Percentiles rank a stretch among this genome's conserved stretches.
Conservation (phyloP, 2,113 vertebrate genomes). For the Terrapene triunguis region DNA sequence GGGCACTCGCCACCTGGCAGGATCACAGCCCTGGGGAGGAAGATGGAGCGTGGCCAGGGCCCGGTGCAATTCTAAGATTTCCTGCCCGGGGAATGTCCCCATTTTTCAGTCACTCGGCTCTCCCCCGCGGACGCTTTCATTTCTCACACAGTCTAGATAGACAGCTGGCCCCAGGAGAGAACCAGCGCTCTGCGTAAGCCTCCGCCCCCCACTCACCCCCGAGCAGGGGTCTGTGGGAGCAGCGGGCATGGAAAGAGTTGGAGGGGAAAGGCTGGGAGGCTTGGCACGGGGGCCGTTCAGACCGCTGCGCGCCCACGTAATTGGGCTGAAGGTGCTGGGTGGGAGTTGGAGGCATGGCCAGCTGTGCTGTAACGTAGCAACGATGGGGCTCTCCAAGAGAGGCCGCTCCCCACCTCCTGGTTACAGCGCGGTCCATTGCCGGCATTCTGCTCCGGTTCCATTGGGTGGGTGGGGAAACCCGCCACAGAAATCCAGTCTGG, state of each 20-base stretch:
- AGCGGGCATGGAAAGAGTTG: background rate
- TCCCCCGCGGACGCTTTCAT: background rate
- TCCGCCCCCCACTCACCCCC: background rate
- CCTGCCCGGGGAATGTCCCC: background rate
- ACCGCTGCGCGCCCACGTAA: accelerated
- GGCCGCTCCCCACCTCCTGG: background rate
- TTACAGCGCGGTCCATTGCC: background rate
- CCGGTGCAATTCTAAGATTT: background rate
- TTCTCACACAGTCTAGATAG: background rate
- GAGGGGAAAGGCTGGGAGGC: background rate
- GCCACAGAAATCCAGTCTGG: background rate
- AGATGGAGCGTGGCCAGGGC: too few relatives aligned
- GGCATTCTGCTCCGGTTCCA: background rate
- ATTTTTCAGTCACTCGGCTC: background rate
- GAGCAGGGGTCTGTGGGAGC: background rate
- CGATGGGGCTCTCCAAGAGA: background rate
- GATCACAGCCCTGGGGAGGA: too few relatives aligned
- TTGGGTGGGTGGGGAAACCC: background rate
- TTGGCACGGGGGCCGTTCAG: background rate
- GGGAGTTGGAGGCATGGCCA: background rate
- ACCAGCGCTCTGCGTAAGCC: background rate
- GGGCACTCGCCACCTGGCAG: too few relatives aligned
- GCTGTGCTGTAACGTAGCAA: background rate
- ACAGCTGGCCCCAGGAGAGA: too few relatives aligned
- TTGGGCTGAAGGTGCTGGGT: background rate